Evolutionary conservation across 2,797 vertebrate genomes (phyloP).

Genomic region (Tangara arthus): DNA sequence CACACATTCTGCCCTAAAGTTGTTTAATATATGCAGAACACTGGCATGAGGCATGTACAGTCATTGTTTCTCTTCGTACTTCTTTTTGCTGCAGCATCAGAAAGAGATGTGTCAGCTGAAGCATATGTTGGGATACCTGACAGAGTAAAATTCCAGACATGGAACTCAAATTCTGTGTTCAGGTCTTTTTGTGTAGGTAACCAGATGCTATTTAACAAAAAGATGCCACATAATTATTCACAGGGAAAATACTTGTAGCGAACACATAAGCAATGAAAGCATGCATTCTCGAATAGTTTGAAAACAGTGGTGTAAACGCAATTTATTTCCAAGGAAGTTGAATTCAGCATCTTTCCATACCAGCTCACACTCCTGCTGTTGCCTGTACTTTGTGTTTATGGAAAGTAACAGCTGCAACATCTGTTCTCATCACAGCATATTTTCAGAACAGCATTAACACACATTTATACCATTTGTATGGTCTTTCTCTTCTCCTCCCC

Average conservation of each 20-base stretch:
- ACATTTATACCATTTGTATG: not conserved
- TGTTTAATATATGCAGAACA: not conserved
- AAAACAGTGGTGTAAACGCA: not conserved
- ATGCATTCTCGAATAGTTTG: not conserved
- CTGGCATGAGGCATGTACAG: not conserved
- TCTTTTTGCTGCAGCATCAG: not conserved
- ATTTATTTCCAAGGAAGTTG: not conserved
- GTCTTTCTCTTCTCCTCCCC: not conserved
- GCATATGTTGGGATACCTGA: not conserved
- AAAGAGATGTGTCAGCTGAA: not conserved
- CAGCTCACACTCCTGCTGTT: constrained; percentile 23
- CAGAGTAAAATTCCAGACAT: not conserved
- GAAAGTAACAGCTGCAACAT: constrained; percentile 45
- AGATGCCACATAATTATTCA: not conserved
- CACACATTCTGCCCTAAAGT: not conserved
- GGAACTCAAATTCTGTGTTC: not conserved
- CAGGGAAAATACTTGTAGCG: constrained; percentile 32
- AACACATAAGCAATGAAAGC: not conserved
- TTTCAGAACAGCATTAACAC: not conserved
- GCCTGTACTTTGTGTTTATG: not conserved
- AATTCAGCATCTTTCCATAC: not conserved
- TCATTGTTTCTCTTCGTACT: not conserved
- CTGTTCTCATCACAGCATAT: not conserved
- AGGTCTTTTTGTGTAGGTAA: constrained; percentile 13
- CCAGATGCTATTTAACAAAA: constrained; percentile 33